These are phyloP conservation scores for Lymantria monacha DNA, from an alignment of 2,888 invertebrate species.

Conservation along the genomic window DNA sequence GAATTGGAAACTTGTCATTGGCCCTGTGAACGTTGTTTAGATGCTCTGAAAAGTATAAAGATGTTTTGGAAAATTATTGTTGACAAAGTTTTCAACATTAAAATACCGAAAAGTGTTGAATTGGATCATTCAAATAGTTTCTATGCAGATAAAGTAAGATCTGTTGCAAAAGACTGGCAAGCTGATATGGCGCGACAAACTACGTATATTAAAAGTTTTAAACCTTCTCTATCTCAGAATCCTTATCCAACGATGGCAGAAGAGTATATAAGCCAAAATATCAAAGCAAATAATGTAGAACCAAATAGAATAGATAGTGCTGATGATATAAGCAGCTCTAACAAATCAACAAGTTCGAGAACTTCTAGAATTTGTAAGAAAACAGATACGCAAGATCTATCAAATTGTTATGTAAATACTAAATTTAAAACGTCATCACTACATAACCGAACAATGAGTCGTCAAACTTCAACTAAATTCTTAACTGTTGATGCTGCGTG, in stretches of 20 bases:
- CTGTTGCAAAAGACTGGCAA: conserved; percentile 59
- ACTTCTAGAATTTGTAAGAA: conserved; percentile 10
- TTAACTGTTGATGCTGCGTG: conserved; percentile 37
- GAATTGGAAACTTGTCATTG: conserved; percentile 69
- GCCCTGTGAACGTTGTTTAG: conserved; percentile 71
- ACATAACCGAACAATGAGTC: conserved; percentile 33
- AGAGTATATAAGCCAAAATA: background rate
- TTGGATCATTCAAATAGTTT: conserved; percentile 24
- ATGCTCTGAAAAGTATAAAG: conserved; percentile 67
- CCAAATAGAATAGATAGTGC: background rate
- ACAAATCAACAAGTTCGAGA: background rate
- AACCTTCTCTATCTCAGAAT: conserved; percentile 26
- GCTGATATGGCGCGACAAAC: conserved; percentile 60
- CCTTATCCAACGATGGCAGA: conserved; percentile 7
- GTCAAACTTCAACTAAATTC: conserved; percentile 37
- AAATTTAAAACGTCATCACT: conserved; percentile 4
- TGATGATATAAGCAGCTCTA: background rate
- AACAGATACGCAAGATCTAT: conserved; percentile 15
- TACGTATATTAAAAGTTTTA: conserved; percentile 47
- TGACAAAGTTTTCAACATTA: conserved; percentile 61
- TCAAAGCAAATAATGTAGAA: background rate
- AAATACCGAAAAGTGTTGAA: conserved; percentile 40
- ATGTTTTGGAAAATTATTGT: conserved; percentile 71
- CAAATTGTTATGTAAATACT: conserved; percentile 10
- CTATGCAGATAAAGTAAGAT: conserved; percentile 42